A percentile compares a stretch with the other conserved stretches of the same genome.
These are phyloP conservation scores for Montipora sp. DNA, from an alignment of 64 coral and sea anemone genomes.

Conservation along the genomic window DNA sequence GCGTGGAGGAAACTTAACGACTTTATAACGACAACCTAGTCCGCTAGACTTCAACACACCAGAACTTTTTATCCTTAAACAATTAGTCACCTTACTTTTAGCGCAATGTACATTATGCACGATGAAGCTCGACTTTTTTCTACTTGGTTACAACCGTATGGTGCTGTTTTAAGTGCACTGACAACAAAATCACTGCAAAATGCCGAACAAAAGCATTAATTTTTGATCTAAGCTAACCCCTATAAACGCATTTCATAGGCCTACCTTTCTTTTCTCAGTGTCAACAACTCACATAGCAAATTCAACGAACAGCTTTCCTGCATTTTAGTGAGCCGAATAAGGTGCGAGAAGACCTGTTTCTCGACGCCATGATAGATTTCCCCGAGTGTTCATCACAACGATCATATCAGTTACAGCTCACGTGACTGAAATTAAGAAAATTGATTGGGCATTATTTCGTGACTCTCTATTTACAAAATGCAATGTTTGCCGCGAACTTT, in stretches of 20 bases:
- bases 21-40: not conserved
- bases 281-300: conserved; percentile 9
- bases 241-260: not conserved
- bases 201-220: conserved; percentile 2
- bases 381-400: conserved; percentile 3
- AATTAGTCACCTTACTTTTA: not conserved
- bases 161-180: not conserved
- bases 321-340: not conserved
- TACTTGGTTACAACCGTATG: not conserved
- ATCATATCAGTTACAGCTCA: conserved; percentile 25
- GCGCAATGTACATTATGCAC: not conserved
- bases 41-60: not conserved
- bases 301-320: not conserved
- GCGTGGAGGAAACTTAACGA: conserved; percentile 19
- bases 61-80: not conserved
- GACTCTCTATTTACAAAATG: not conserved
- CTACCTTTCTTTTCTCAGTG: conserved; percentile 19
- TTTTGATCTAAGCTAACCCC: not conserved
- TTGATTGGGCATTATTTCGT: conserved; percentile 29
- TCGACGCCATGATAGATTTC: conserved; percentile 6
- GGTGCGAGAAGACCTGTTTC: not conserved
- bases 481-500: conserved; percentile 33
- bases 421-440: conserved; percentile 15
- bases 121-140: not conserved
- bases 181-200: not conserved